Evolutionary conservation across 2,113 vertebrate species (phyloP).

Genomic region (Oryzias celebensis): DNA sequence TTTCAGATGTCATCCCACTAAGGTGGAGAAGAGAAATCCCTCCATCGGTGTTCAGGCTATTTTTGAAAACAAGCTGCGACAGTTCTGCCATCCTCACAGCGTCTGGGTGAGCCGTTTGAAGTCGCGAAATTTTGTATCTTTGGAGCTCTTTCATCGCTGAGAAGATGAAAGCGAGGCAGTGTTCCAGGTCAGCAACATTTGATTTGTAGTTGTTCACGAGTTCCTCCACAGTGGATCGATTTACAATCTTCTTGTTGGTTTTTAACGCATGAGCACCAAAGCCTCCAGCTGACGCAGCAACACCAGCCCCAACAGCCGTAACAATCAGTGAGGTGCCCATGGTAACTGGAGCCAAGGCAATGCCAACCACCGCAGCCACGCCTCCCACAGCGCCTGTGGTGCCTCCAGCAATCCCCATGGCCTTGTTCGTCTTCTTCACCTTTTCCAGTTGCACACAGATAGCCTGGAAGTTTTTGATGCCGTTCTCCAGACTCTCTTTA

Average conservation of each 20-base stretch:
- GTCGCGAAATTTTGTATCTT: constrained; percentile 35
- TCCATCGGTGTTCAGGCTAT: not conserved
- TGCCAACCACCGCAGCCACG: constrained; percentile 58
- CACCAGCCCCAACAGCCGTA: constrained; percentile 64
- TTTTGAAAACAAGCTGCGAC: constrained; percentile 26
- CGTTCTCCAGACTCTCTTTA: constrained; percentile 24
- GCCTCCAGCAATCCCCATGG: constrained; percentile 58
- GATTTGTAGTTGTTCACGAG: constrained; percentile 48
- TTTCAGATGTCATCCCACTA: constrained; percentile 26
- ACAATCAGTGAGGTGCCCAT: constrained; percentile 65
- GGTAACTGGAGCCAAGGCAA: constrained; percentile 68
- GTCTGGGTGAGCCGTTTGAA: constrained; percentile 25
- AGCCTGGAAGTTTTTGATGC: constrained; percentile 49
- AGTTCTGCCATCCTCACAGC: constrained; percentile 39
- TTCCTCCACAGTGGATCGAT: constrained; percentile 42
- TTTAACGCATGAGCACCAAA: constrained; percentile 46
- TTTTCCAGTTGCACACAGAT: constrained; percentile 57
- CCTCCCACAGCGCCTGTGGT: constrained; percentile 68
- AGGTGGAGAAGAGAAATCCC: not conserved
- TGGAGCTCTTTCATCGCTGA: constrained; percentile 57
- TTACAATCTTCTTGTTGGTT: constrained; percentile 46
- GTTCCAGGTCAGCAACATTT: constrained; percentile 44
- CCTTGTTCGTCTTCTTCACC: constrained; percentile 55
- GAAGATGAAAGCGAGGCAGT: constrained; percentile 56
- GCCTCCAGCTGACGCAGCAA: constrained; percentile 64